phyloP scores from a whole-genome alignment of 2,888 invertebrate genomes.

The Euplexia lucipara region DNA sequence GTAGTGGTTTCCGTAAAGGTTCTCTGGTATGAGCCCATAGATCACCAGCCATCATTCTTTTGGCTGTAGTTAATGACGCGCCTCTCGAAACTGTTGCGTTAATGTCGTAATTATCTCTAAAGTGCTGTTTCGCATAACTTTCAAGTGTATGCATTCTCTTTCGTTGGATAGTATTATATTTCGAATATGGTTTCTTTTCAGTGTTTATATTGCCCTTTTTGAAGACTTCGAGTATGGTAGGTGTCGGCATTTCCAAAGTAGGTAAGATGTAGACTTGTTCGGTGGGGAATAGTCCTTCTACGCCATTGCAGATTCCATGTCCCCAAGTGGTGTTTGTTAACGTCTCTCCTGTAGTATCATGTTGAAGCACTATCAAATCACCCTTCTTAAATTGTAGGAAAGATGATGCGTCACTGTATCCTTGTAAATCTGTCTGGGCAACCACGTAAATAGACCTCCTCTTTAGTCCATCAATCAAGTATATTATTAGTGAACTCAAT shows the following conservation, averaged over 20 bases:
- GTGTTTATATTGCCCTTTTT: slow-evolving; percentile 90
- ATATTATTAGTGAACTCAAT: slow-evolving; percentile 95
- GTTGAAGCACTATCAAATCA: slow-evolving; percentile 95
- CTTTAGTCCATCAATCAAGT: slow-evolving; percentile 96
- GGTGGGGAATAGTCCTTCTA: slow-evolving; percentile 96
- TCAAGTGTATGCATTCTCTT: slow-evolving; percentile 96
- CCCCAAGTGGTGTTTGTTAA: slow-evolving; percentile 94
- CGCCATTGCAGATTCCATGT: slow-evolving; percentile 93
- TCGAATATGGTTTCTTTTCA: slow-evolving; percentile 83
- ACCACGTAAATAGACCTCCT: slow-evolving; percentile 96
- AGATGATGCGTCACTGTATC: slow-evolving; percentile 89
- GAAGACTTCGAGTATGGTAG: slow-evolving; percentile 92
- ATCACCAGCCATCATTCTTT: slow-evolving; percentile 92
- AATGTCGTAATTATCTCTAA: slow-evolving; percentile 90
- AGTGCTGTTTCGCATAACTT: slow-evolving; percentile 96
- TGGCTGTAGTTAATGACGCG: slow-evolving; percentile 92
- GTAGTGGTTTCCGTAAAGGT: slow-evolving; percentile 95
- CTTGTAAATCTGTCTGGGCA: slow-evolving; percentile 92
- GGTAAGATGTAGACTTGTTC: slow-evolving; percentile 97
- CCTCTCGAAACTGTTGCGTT: slow-evolving; percentile 91
- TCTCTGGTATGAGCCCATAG: slow-evolving; percentile 96
- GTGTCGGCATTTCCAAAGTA: slow-evolving; percentile 94
- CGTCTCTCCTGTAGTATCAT: slow-evolving; percentile 94
- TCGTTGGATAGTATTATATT: slow-evolving; percentile 91
- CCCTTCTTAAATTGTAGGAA: slow-evolving; percentile 93